Base-by-base conservation (phyloP, 2,888 invertebrate species). In the Pristionchus mayeri region DNA sequence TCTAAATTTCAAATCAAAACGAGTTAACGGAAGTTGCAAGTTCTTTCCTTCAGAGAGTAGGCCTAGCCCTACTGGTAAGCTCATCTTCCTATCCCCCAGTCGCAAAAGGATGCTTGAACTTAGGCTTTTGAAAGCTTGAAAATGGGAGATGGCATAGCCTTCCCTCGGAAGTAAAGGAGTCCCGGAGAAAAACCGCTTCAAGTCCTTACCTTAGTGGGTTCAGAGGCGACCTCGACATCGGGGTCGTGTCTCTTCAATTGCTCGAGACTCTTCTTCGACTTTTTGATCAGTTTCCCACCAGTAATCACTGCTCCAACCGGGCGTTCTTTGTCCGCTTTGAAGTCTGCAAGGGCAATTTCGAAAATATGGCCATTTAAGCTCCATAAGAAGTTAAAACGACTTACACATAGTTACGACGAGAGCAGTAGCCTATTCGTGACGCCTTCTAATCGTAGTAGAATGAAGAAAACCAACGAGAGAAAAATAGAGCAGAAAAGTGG, bases 161-260 rank as follows among this genome's bases (percentile, higher is more conserved):
- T n/a, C n/a, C n/a, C n/a, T n/a, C n/a, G n/a, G n/a, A n/a, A n/a
- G n/a, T n/a, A n/a, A n/a, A n/a, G n/a, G n/a, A n/a, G n/a, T n/a
- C n/a, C n/a, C n/a, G n/a, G n/a, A n/a, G n/a, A n/a, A n/a, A n/a
- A n/a, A n/a, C n/a, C n/a, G n/a, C n/a, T n/a, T n/a, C n/a, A n/a
- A n/a, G n/a, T n/a, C n/a, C n/a, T n/a, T 37, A 89, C 90, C 82
- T 86, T 79, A 7, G 90, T 90, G 0, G 90, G 90, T 37, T 86
- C 85, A 16, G 80, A 50, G 0, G 89, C 86, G 3, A 89, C 87
- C 67, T 83, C 67, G 0, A 90, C 88, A 71, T 88, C 88, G 0
- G 89, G 87, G 84, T 90, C 89, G 76, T 90, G 89, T 40, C 87
- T 71, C 54, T 87, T 85, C 84, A 90, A 79, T 63, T 89, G 88